Evolutionary conservation across 2,113 vertebrate genomes (phyloP).

Genomic region (Bungarus multicinctus): DNA sequence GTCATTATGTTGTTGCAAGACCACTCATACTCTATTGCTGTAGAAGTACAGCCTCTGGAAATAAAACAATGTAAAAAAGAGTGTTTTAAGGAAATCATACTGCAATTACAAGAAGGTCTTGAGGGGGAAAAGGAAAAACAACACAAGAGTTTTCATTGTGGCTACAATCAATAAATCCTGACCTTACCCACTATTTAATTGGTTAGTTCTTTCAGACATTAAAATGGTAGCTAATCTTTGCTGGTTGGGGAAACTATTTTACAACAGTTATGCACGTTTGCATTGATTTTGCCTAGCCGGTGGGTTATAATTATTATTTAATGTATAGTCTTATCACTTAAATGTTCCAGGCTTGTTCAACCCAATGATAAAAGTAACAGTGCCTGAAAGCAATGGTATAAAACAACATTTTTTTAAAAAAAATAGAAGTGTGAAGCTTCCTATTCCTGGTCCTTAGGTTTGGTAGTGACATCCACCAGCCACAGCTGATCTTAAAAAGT

Average conservation of each 20-base stretch:
- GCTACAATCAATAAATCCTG: constrained; percentile 69
- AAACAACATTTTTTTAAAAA: background rate
- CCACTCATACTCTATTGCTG: constrained; percentile 54
- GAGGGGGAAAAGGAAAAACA: constrained; percentile 38
- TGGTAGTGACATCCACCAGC: background rate
- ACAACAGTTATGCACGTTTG: constrained; percentile 47
- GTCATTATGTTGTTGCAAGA: constrained; percentile 63
- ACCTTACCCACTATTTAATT: constrained; percentile 70
- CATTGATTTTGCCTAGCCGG: constrained; percentile 64
- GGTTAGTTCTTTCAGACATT: constrained; percentile 67
- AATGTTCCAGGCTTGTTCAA: constrained; percentile 32
- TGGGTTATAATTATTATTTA: constrained; percentile 60
- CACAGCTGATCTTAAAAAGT: background rate
- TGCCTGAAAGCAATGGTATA: constrained; percentile 6
- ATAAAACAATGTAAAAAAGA: constrained; percentile 29
- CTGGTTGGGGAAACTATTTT: constrained; percentile 57
- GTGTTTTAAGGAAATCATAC: constrained; percentile 57
- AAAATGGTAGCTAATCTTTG: constrained; percentile 64
- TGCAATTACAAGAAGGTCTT: constrained; percentile 49
- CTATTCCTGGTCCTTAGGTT: background rate
- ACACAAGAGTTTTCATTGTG: constrained; percentile 61
- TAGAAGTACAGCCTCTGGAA: constrained; percentile 44
- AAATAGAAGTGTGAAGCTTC: background rate
- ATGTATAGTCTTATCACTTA: constrained; percentile 57
- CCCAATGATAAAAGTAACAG: constrained; percentile 29